Conservation (phyloP, 64 coral and sea anemone genomes). For the Stichodactyla helianthus region DNA sequence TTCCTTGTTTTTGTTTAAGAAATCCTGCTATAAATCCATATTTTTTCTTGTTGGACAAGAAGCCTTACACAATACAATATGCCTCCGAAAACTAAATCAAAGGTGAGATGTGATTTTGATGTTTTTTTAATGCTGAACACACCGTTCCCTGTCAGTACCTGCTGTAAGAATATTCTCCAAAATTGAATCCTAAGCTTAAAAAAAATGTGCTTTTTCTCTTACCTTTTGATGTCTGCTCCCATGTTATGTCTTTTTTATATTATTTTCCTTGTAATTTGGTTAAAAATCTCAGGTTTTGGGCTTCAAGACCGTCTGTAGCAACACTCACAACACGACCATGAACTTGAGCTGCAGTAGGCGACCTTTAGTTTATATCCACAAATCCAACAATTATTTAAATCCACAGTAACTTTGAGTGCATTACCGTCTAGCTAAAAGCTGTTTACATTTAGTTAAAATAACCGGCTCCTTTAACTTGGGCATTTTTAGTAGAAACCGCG, state of each 20-base stretch:
- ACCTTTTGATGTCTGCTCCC: neutral
- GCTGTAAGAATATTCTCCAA: neutral
- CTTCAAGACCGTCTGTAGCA: neutral
- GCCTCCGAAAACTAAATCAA: constrained; percentile 10
- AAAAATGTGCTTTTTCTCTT: neutral
- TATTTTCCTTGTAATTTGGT: neutral
- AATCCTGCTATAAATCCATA: neutral
- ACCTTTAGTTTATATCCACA: neutral
- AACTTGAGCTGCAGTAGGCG: neutral
- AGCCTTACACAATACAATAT: neutral
- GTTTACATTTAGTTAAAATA: neutral
- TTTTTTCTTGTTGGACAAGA: neutral
- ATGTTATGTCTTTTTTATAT: neutral
- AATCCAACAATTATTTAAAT: neutral
- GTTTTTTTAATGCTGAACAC: neutral
- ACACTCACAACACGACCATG: neutral
- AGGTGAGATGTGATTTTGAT: neutral
- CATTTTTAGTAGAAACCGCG: neutral
- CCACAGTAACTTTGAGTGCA: neutral
- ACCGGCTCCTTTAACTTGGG: neutral
- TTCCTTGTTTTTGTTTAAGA: neutral
- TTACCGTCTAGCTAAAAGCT: neutral
- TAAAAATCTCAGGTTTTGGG: neutral
- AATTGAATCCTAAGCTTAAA: neutral
- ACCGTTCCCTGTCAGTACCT: neutral